Base-by-base conservation (phyloP, 2,888 invertebrate genomes). In the Drosophila neonasuta region DNA sequence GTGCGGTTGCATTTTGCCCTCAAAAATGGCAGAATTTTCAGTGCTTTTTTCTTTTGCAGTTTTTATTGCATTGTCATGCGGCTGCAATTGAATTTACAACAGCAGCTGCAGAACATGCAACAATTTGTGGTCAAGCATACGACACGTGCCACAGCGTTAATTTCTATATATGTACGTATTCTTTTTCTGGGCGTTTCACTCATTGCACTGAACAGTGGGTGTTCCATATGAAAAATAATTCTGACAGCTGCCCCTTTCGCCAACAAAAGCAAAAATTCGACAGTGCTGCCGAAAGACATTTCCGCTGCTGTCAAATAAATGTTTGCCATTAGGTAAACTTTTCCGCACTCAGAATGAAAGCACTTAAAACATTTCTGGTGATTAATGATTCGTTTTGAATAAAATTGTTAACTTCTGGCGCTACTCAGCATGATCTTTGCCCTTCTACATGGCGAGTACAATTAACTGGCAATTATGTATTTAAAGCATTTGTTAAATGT, bases 41-140 rank as follows among this genome's bases (percentile, higher is more conserved):
- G 24, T 24, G 24, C 6, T 24, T 24, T 24, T 24, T 24, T 5
- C 57, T 46, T 32, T 32, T 1, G 13, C 39, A 50, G 58, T 78
- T 83, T 83, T 74, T 81, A 83, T 81, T 74, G 74, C 81, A 86
- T 80, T 80, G 83, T 74, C 86, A 83, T 85, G 86, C 56, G 81
- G 75, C 68, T 68, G 68, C 74, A 75, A 80, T 82, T 75, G 73
- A 77, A 75, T 83, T 63, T 82, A 73, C 80, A 59, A 73, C 80
- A 59, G 54, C 66, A 64, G 64, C 74, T 66, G 63, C 57, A 62
- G 17, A 74, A 74, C 86, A 82, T 81, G 86, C 86, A 80, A 81
- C 86, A 69, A 75, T 85, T 73, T 85, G 78, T 68, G 86, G 83
- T 80, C 65, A 71, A 65, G 67, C 67, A 45, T 41, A 56, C 61